phyloP scores from a whole-genome alignment of 2,797 vertebrate species.

The Phataginus tetradactyla region DNA sequence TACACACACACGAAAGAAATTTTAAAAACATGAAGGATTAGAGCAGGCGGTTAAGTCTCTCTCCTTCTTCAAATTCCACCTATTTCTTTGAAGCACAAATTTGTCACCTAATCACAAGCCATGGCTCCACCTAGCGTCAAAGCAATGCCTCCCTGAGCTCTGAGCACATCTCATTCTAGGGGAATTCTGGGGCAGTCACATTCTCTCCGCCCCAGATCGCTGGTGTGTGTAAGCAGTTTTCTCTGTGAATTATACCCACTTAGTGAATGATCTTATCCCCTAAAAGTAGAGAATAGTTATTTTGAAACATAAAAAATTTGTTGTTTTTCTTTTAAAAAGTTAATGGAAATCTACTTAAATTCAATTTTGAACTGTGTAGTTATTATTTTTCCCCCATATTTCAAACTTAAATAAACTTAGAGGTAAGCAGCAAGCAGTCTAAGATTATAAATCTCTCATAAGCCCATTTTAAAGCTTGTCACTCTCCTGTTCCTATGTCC shows the following conservation, averaged over 20 bases:
- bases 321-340: not conserved
- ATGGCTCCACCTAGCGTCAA: slow-evolving; percentile 74
- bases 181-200: not conserved
- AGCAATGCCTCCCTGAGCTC: not conserved
- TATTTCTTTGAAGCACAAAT: not conserved
- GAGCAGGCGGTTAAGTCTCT: not conserved
- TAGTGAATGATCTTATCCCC: not conserved
- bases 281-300: not conserved
- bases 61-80: not conserved
- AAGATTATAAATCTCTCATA: not conserved
- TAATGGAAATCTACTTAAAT: not conserved
- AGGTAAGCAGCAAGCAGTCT: not conserved
- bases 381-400: not conserved
- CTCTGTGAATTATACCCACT: not conserved
- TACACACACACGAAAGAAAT: not conserved
- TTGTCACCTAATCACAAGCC: not conserved
- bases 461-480: not conserved
- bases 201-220: not conserved
- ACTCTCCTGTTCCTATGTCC: not conserved
- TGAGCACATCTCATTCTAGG: not conserved
- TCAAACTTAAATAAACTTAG: slow-evolving; percentile 30
- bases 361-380: not conserved
- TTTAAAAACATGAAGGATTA: not conserved
- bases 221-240: not conserved
- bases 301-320: not conserved